These are phyloP conservation scores for Aphrophora alni DNA, from an alignment of 2,888 invertebrate species.

Conservation along the genomic window DNA sequence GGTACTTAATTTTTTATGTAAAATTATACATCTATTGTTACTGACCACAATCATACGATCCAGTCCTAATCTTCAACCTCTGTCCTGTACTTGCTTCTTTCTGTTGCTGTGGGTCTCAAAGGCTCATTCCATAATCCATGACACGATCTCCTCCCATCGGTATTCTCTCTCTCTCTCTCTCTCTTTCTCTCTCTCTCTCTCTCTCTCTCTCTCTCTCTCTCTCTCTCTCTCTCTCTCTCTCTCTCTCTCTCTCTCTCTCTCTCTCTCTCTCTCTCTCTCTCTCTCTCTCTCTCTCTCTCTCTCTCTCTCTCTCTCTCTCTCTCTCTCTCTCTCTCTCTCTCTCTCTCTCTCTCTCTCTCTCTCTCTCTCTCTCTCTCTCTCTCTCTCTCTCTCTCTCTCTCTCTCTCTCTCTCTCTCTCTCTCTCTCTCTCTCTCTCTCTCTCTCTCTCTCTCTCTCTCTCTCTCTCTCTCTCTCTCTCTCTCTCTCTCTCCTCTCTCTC, in stretches of 20 bases:
- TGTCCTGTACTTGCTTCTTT: not conserved
- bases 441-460: conserved; percentile 25
- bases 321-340: conserved; percentile 17
- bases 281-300: conserved; percentile 8
- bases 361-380: conserved; percentile 22
- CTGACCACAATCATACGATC: too few relatives aligned
- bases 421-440: conserved; percentile 10
- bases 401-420: not conserved
- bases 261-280: not conserved
- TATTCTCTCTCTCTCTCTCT: too few relatives aligned
- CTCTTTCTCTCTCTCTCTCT: too few relatives aligned
- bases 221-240: too few relatives aligned
- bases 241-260: too few relatives aligned
- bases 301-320: conserved; percentile 17
- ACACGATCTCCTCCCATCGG: too few relatives aligned
- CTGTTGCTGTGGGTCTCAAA: not conserved
- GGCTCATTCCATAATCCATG: not conserved
- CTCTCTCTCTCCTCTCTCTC: not conserved
- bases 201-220: too few relatives aligned
- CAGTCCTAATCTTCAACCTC: not conserved
- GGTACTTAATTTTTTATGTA: too few relatives aligned
- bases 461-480: conserved; percentile 26
- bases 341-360: conserved; percentile 20
- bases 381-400: conserved; percentile 11
- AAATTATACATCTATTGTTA: too few relatives aligned